Evolutionary conservation across 2,888 invertebrate genomes (phyloP), one percentile per base, ranked within the genome.

Genomic region (Pristionchus fissidentatus): DNA sequence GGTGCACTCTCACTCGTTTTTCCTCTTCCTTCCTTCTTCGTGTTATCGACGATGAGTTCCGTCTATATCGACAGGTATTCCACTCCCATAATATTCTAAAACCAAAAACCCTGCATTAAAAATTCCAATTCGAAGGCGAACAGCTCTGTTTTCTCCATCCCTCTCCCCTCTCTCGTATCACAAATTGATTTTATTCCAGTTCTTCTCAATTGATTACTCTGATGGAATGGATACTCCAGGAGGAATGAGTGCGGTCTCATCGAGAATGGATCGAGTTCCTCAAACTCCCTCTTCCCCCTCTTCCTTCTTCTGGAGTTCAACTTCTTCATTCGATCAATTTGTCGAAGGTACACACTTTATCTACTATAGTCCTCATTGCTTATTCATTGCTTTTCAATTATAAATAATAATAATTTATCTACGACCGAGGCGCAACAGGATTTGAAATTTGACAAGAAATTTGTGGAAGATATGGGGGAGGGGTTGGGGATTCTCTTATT

Each of bases 1-100:
- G 90, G 8, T 91, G 91, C 79, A 87, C 90, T 0, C 84, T 91
- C 91, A 93, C 94, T 87, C 94, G 98, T 60, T 95, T 96, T 88
- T 96, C 97, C 0, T 97, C 97, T 93, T 95, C 96, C 15, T 95
- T 98, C 92, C 94, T 97, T 52, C 95, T 98, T 52, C 96, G 97
- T 93, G 95, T 98, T 0, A 97, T 97, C 88, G 95, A 97, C 89
- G 98, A 99, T 93, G 98, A 99, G 93, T 95, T 96, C 90, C 95
- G 96, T 87, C 94, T 99, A 3, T 98, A 96, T 93, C 95, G 95
- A 87, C 97, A 97, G 92, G n/a, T n/a, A n/a, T n/a, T n/a, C n/a
- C n/a, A n/a, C n/a, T n/a, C n/a, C n/a, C n/a, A 97, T 98, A 93
- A 98, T 98, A 92, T 94, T 49, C 8, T 49, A 19, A 49, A 49